Percentiles rank a stretch among this genome's conserved stretches.
phyloP scores from a whole-genome alignment of 2,113 vertebrate species.

The Synodontis membranacea region DNA sequence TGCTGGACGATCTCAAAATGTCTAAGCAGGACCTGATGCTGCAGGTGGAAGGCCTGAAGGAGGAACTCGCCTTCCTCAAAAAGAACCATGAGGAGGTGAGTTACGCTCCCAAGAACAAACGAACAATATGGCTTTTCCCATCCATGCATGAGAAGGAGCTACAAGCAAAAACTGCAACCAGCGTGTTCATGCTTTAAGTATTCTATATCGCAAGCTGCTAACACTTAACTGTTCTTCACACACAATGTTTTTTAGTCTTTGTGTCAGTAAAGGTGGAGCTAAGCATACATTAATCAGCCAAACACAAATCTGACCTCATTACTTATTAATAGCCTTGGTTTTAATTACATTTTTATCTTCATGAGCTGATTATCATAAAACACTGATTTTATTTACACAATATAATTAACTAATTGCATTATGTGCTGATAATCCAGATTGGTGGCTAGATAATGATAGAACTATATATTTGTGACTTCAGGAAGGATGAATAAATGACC shows the following conservation, averaged over 20 bases:
- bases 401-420: background rate
- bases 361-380: background rate
- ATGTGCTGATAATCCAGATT: background rate
- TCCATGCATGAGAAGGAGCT: background rate
- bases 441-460: background rate
- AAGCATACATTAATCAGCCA: background rate
- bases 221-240: background rate
- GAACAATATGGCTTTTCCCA: background rate
- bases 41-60: slow-evolving; percentile 68
- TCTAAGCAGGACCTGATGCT: slow-evolving; percentile 64
- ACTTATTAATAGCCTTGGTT: background rate
- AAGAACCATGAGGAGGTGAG: slow-evolving; percentile 73
- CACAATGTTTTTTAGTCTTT: background rate
- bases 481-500: too few relatives aligned
- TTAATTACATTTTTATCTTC: background rate
- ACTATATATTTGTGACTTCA: background rate
- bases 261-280: background rate
- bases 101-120: background rate
- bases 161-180: background rate
- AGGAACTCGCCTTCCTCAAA: slow-evolving; percentile 69
- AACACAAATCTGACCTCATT: background rate
- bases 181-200: background rate
- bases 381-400: background rate
- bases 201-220: background rate
- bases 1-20: slow-evolving; percentile 74